Base-by-base conservation (phyloP, 1,140 invertebrate genomes). In the Leptinotarsa lineolata region DNA sequence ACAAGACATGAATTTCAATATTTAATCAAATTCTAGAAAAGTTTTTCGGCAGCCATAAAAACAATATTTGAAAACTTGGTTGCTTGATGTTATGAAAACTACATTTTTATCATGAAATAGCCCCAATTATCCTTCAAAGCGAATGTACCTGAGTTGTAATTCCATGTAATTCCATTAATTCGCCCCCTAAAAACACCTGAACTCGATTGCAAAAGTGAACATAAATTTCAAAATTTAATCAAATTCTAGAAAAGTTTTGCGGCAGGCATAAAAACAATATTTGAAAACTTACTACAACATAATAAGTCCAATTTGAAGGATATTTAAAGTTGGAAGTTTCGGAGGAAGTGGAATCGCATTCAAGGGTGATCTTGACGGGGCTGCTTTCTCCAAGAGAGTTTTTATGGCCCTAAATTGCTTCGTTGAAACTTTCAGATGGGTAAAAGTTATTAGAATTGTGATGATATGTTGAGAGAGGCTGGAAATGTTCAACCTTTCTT, bases 281-380 rank as follows among this genome's bases (percentile, higher is more conserved):
- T 18, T 16, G 48, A 54, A 18, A 18, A 54, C 48, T 54, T 18
- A 18, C 48, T 54, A 39, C 30, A 39, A 39, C 48, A 54, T 54
- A 54, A 54, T 54, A 54, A 54, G 48, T 54, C 6, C 48, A 54
- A 54, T 54, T 54, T 54, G 16, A 54, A 18, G 48, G 16, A 16
- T 54, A 54, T 54, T 54, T 54, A 54, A 54, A 54, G 48, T 54
- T 54, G 48, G 48, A 54, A 54, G 48, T 54, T 54, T 54, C 48
- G 15, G 48, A 18, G 15, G 48, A 39, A 54, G 48, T 54, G 15
- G 48, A 54, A 18, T 54, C 48, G 16, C n/a, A 54, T 54, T 18
- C 48, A 18, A 54, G 48, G 48, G 48, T 54, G 48, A 18, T 54
- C n/a, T 54, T 54, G 48, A 54, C 48, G 48, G 48, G n/a, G n/a